Evolutionary conservation across 1,140 invertebrate species (phyloP).

Genomic region (Aporrectodea caliginosa): DNA sequence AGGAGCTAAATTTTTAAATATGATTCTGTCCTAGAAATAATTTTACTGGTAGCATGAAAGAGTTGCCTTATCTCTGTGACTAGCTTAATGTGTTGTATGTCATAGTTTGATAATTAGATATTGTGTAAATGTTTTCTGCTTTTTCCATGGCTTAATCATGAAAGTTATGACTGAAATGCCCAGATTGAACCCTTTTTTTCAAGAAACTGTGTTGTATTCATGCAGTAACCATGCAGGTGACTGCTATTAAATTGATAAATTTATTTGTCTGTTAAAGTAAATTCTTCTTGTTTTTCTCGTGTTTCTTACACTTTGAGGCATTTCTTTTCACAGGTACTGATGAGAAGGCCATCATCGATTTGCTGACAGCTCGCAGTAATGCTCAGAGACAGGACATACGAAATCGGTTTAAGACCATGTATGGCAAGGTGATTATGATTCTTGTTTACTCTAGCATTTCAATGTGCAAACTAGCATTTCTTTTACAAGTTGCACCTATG

Average conservation of each 20-base stretch:
- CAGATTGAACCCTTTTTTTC: background rate
- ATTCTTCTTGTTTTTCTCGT: background rate
- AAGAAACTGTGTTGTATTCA: background rate
- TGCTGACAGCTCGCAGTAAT: slow-evolving; percentile 78
- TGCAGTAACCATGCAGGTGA: background rate
- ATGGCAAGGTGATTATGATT: slow-evolving; percentile 83
- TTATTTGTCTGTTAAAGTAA: background rate
- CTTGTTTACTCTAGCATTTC: no score
- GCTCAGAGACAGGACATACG: slow-evolving; percentile 84
- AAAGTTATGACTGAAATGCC: slow-evolving; percentile 6
- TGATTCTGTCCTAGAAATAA: no score
- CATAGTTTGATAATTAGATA: no score
- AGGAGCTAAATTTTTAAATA: no score
- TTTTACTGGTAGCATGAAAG: no score
- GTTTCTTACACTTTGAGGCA: background rate
- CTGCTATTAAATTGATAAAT: background rate
- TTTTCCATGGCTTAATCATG: no score
- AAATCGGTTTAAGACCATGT: slow-evolving; percentile 84
- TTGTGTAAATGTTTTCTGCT: no score
- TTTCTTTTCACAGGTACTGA: slow-evolving; percentile 65
- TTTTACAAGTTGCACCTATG: no score
- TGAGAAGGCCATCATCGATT: slow-evolving; percentile 83
- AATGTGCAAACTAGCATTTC: no score
- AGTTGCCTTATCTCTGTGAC: no score
- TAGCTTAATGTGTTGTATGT: no score